A percentile compares a stretch with the other conserved stretches of the same genome.
These are phyloP conservation scores for Ommatoiulus sabulosus DNA, from an alignment of 2,888 invertebrate genomes.

Conservation along the genomic window DNA sequence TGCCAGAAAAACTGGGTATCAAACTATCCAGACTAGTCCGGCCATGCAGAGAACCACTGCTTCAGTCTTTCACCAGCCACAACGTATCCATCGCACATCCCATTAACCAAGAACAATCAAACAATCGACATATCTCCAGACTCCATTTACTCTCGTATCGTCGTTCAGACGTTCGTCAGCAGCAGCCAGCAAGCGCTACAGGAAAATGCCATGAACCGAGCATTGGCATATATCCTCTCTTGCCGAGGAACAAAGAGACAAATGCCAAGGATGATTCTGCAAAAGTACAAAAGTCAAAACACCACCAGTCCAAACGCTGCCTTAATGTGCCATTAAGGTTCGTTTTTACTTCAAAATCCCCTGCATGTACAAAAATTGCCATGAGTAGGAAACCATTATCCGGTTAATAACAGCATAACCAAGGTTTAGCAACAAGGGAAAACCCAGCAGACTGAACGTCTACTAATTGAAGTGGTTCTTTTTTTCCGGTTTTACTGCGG, in stretches of 20 bases:
- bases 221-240: not conserved
- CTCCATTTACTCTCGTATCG: not conserved
- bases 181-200: not conserved
- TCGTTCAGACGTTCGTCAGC: not conserved
- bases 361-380: not conserved
- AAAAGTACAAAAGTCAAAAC: slow-evolving; percentile 18
- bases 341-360: not conserved
- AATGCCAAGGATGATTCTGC: not conserved
- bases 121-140: too few relatives aligned
- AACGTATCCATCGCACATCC: too few relatives aligned
- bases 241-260: not conserved
- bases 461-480: not conserved
- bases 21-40: too few relatives aligned
- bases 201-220: not conserved
- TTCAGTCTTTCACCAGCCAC: too few relatives aligned
- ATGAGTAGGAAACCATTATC: slow-evolving; percentile 4
- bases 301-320: not conserved
- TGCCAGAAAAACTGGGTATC: too few relatives aligned
- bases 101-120: too few relatives aligned
- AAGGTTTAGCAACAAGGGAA: not conserved
- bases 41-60: too few relatives aligned
- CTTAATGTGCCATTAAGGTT: not conserved
- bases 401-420: slow-evolving; percentile 28
- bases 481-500: not conserved
- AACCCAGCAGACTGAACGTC: not conserved